These are phyloP conservation scores for Sternotherus odoratus DNA, from an alignment of 2,797 vertebrate genomes.

Conservation along the genomic window DNA sequence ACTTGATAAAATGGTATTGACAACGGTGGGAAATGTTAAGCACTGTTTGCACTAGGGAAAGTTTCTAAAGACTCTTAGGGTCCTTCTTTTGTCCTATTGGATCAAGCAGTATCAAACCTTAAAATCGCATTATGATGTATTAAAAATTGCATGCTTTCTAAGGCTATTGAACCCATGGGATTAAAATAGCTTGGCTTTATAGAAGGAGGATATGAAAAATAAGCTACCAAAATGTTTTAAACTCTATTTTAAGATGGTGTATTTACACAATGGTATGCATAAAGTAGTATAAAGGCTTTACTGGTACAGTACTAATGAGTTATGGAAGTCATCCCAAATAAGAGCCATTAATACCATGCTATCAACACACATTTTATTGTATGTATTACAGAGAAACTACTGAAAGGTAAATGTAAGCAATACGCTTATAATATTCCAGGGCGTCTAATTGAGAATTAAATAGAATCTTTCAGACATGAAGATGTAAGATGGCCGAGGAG, in stretches of 20 bases:
- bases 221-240: neutral
- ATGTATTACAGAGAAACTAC: neutral
- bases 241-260: neutral
- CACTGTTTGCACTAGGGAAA: too few species aligned
- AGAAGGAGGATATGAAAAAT: neutral
- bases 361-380: neutral
- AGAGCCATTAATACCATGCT: conserved; percentile 22
- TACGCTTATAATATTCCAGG: neutral
- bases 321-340: conserved; percentile 4
- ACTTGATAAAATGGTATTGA: neutral
- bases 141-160: neutral
- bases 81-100: neutral
- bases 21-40: neutral
- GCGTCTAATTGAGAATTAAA: neutral
- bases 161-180: neutral
- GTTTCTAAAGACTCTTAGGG: neutral
- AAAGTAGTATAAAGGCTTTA: neutral
- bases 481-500: neutral
- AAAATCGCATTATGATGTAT: neutral
- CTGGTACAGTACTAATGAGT: neutral
- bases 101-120: neutral
- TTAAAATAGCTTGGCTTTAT: neutral
- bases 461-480: neutral
- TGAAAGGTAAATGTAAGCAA: neutral
- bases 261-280: neutral